A percentile compares a stretch with the other conserved stretches of the same genome.
Conservation (phyloP, 2,113 vertebrate species). For the Grus americana region DNA sequence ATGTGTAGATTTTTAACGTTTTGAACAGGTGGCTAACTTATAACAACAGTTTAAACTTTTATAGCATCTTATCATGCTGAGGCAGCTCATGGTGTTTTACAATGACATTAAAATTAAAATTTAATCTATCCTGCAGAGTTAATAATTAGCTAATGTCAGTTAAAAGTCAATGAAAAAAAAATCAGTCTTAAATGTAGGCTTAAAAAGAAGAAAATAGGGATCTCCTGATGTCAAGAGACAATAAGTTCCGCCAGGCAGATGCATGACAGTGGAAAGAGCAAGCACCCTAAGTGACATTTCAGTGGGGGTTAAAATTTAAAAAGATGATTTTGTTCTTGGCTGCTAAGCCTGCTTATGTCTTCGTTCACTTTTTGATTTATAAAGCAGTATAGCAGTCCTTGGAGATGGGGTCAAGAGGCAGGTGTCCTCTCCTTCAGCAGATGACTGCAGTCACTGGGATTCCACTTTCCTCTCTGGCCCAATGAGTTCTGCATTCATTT, state of each 20-base stretch:
- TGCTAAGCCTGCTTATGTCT: background rate
- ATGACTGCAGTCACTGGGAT: background rate
- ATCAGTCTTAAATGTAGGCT: slow-evolving; percentile 49
- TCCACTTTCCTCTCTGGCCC: background rate
- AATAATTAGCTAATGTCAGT: slow-evolving; percentile 73
- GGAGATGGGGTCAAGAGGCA: background rate
- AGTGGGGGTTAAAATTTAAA: background rate
- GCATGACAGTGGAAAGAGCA: background rate
- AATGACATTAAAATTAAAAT: slow-evolving; percentile 76
- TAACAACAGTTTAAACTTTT: slow-evolving; percentile 70
- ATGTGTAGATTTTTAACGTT: slow-evolving; percentile 48
- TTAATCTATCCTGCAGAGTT: slow-evolving; percentile 68
- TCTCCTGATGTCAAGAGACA: slow-evolving; percentile 10
- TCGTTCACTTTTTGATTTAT: background rate
- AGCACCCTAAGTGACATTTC: background rate
- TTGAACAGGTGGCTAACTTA: slow-evolving; percentile 70
- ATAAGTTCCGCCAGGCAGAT: background rate
- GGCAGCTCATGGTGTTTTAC: slow-evolving; percentile 60
- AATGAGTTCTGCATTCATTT: background rate
- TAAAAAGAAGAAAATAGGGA: background rate
- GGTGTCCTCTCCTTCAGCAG: background rate
- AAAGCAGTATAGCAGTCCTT: background rate
- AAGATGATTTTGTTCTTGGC: background rate
- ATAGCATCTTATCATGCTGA: slow-evolving; percentile 59
- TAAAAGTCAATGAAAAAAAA: slow-evolving; percentile 69